phyloP scores from a whole-genome alignment of 2,888 invertebrate species.

The Caradrina kadenii region DNA sequence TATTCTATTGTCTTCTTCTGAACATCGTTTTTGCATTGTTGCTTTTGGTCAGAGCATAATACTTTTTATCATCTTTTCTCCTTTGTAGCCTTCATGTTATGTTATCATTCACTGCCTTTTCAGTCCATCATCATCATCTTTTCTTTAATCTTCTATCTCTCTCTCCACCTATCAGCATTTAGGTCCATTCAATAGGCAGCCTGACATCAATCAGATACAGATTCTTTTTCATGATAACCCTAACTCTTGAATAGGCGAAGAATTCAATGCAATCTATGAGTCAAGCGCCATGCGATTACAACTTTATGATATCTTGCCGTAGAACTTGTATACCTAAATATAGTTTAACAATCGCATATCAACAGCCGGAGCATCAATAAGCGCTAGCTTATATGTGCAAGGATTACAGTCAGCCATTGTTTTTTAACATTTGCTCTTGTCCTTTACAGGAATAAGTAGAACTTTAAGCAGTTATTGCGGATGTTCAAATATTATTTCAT shows the following conservation, averaged over 20 bases:
- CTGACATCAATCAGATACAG: background rate
- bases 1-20: background rate
- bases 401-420: conserved; percentile 43
- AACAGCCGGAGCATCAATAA: conserved; percentile 30
- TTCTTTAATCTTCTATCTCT: background rate
- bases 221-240: conserved; percentile 4
- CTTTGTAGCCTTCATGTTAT: background rate
- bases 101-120: background rate
- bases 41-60: background rate
- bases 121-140: background rate
- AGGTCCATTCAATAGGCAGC: background rate
- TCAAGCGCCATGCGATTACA: conserved; percentile 18
- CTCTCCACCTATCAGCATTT: background rate
- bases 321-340: conserved; percentile 14
- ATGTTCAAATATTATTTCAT: background rate
- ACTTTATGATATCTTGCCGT: conserved; percentile 36
- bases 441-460: conserved; percentile 28
- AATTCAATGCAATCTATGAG: conserved; percentile 22
- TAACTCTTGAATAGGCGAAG: conserved; percentile 15
- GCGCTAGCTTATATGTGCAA: conserved; percentile 31
- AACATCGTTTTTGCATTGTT: background rate
- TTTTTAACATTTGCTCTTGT: conserved; percentile 4
- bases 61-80: background rate
- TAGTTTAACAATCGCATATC: conserved; percentile 55
- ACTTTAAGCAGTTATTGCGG: background rate